Conservation (phyloP, 2,113 vertebrate species). For the Candoia aspera region DNA sequence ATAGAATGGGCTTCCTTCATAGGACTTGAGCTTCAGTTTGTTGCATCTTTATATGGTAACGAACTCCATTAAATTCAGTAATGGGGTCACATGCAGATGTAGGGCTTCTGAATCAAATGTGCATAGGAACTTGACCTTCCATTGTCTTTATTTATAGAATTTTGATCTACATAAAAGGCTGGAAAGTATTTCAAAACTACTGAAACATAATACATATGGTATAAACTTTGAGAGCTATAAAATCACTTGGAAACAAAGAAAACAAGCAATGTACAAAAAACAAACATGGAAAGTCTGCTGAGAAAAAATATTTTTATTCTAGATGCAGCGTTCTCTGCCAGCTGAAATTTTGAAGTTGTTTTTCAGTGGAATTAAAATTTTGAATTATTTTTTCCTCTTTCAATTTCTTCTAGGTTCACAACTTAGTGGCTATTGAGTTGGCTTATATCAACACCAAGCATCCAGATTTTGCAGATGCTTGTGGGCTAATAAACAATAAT, state of each 20-base stretch:
- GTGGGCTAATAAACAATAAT: conserved; percentile 97
- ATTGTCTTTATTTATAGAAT: not conserved
- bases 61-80: not conserved
- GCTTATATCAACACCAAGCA: conserved; percentile 99
- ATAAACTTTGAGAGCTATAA: not conserved
- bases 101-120: not conserved
- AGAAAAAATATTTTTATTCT: not conserved
- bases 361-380: not conserved
- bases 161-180: not conserved
- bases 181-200: not conserved
- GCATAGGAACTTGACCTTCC: not conserved
- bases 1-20: not conserved
- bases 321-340: not conserved
- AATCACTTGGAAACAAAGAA: not conserved
- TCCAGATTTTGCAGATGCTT: conserved; percentile 98
- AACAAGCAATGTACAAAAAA: not conserved
- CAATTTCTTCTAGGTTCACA: conserved; percentile 86
- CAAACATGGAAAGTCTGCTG: not conserved
- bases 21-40: not conserved
- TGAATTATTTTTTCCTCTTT: conserved; percentile 11
- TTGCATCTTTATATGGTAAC: not conserved
- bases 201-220: not conserved
- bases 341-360: not conserved
- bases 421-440: conserved; percentile 95
- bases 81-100: not conserved